phyloP scores from a whole-genome alignment of 2,113 vertebrate species.

The Rhea pennata region DNA sequence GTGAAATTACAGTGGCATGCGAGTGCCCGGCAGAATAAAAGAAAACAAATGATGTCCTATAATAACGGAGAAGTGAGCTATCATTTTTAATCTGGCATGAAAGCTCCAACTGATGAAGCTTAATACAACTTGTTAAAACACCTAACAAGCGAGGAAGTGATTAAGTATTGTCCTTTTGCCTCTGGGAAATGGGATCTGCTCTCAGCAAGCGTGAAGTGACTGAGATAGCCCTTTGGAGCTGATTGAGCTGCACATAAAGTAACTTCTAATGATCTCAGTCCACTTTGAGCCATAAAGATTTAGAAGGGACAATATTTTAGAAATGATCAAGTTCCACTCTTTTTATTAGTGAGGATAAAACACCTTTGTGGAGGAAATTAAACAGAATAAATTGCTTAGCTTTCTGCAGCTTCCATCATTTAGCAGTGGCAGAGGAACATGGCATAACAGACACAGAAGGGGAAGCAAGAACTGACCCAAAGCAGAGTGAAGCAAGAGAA shows the following conservation, averaged over 20 bases:
- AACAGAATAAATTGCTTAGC: slow-evolving; percentile 60
- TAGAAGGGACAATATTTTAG: slow-evolving; percentile 73
- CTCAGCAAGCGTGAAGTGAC: slow-evolving; percentile 12
- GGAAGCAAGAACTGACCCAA: background rate
- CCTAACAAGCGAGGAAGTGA: slow-evolving; percentile 69
- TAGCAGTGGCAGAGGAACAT: background rate
- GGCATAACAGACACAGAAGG: background rate
- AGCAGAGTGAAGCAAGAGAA: background rate
- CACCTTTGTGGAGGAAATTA: slow-evolving; percentile 64
- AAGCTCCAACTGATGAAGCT: slow-evolving; percentile 61
- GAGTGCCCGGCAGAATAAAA: slow-evolving; percentile 64
- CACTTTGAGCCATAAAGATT: slow-evolving; percentile 73
- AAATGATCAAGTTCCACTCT: slow-evolving; percentile 69
- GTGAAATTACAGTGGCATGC: slow-evolving; percentile 63
- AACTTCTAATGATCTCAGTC: slow-evolving; percentile 69
- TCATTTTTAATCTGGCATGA: slow-evolving; percentile 72
- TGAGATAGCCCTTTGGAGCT: slow-evolving; percentile 55
- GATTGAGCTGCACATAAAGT: slow-evolving; percentile 64
- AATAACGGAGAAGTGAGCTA: slow-evolving; percentile 61
- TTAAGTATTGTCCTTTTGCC: slow-evolving; percentile 66
- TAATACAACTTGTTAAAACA: slow-evolving; percentile 74
- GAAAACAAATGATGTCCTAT: slow-evolving; percentile 69
- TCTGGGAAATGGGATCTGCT: slow-evolving; percentile 61
- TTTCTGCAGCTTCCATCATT: slow-evolving; percentile 8
- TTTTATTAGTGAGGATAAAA: slow-evolving; percentile 74